A percentile compares a stretch with the other conserved stretches of the same genome.
phyloP scores from a whole-genome alignment of 2,113 vertebrate genomes.

The Lepidothrix coronata region DNA sequence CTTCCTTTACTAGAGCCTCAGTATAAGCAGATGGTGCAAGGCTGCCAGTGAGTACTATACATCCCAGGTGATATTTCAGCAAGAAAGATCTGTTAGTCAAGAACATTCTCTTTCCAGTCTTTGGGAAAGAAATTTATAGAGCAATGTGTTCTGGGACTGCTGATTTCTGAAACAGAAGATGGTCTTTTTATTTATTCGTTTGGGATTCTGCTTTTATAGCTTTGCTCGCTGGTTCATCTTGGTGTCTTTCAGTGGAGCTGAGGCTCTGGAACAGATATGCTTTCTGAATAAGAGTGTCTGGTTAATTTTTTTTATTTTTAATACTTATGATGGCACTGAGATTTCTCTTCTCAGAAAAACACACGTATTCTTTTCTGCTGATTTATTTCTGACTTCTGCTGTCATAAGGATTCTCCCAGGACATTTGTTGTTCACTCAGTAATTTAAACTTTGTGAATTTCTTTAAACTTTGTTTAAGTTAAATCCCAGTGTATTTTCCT shows the following conservation, averaged over 20 bases:
- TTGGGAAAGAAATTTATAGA: conserved; percentile 63
- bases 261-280: background rate
- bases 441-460: conserved; percentile 53
- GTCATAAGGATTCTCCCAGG: conserved; percentile 33
- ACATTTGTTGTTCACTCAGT: conserved; percentile 35
- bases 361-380: background rate
- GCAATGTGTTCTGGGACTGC: conserved; percentile 48
- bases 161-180: conserved; percentile 64
- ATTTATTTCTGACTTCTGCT: conserved; percentile 33
- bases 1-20: background rate
- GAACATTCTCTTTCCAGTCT: conserved; percentile 46
- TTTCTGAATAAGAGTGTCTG: background rate
- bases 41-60: conserved; percentile 23
- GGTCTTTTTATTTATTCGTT: conserved; percentile 64
- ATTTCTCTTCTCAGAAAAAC: conserved; percentile 13
- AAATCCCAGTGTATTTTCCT: conserved; percentile 18
- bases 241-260: background rate
- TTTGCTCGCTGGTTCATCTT: background rate
- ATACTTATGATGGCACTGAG: background rate
- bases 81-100: conserved; percentile 59
- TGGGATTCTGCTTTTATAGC: conserved; percentile 54
- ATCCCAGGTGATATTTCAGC: conserved; percentile 70
- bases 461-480: conserved; percentile 58
- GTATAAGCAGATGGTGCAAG: conserved; percentile 55
- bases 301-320: background rate